Evolutionary conservation across 2,113 vertebrate species (phyloP), one percentile per base, ranked within the genome.

Genomic region (Crypturellus undulatus): DNA sequence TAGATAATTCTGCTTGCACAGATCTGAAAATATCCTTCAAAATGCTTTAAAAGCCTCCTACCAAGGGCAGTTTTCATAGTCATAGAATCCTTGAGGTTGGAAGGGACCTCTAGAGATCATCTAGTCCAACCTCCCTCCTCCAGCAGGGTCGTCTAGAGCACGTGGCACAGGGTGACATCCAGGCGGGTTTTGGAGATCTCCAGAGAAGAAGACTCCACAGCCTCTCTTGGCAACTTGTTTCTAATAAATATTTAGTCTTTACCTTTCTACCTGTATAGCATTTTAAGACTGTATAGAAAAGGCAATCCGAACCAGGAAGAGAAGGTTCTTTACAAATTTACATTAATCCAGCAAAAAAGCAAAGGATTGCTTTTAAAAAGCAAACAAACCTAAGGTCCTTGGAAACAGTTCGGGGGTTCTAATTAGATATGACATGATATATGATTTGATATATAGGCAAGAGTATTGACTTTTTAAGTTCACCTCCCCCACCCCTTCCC

Each of bases 371-470:
- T 51, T 87, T 67, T 52, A 34, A 51, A 65, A 92, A 70, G 64
- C 68, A 93, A 94, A 71, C 60, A 90, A 92, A 75, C 83, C 51
- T 65, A 51, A 82, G 84, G 90, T 87, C 40, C 63, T 84, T 92
- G 94, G 78, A 92, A 81, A 49, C 42, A 71, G 70, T 83, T 93
- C 68, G 58, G 69, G 54, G 12, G 36, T 96, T 89, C 93, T 90
- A 62, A 84, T 69, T 51, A 83, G 64, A 38, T 68, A 30, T 12
- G n/a, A 86, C 72, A 91, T 4, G 86, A 17, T 84, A 68, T 11
- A 21, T 8, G 42, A 36, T 69, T 25, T 45, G 79, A 87, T 75
- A 12, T 22, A 80, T 43, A 40, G 67, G 82, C 71, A 69, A 64
- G 54, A 67, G 71, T 51, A 68, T 80, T 95, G 77, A 79, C 38